phyloP scores from a whole-genome alignment of 2,888 invertebrate species.

The Coelogynopora nodosa region DNA sequence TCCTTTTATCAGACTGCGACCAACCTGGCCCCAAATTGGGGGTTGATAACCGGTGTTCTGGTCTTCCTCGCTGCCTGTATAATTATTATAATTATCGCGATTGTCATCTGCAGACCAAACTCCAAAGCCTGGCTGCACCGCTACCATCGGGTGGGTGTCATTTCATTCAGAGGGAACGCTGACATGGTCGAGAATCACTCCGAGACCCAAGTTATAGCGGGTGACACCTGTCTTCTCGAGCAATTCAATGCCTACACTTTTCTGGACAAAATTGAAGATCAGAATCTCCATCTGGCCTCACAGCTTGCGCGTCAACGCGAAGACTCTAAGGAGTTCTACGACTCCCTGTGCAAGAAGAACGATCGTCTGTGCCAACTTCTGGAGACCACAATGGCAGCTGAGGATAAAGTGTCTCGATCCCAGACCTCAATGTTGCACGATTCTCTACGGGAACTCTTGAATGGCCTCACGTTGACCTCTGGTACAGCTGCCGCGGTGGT shows the following conservation, averaged over 20 bases:
- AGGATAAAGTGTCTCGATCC: not conserved
- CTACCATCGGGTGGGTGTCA: not conserved
- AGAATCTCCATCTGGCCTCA: conserved; percentile 59
- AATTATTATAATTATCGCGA: conserved; percentile 54
- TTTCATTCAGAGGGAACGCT: not conserved
- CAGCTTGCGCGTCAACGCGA: conserved; percentile 57
- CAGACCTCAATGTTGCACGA: not conserved
- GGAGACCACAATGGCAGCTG: not conserved
- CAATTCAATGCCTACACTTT: conserved; percentile 58
- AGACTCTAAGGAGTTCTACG: conserved; percentile 56
- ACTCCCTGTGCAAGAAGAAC: conserved; percentile 54
- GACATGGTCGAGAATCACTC: not conserved
- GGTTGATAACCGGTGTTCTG: conserved; percentile 51
- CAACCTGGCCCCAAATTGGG: conserved; percentile 58
- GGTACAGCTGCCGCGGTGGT: not conserved
- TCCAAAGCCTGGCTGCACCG: not conserved
- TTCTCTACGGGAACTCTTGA: not conserved
- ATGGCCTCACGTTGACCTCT: not conserved
- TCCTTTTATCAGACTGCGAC: conserved; percentile 42
- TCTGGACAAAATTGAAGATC: conserved; percentile 59
- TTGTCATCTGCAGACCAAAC: conserved; percentile 55
- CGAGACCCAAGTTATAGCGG: not conserved
- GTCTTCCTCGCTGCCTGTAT: conserved; percentile 54
- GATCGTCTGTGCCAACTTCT: conserved; percentile 50
- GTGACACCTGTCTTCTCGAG: conserved; percentile 50